phyloP scores from a whole-genome alignment of 2,113 vertebrate genomes.

The Seriola rivoliana region DNA sequence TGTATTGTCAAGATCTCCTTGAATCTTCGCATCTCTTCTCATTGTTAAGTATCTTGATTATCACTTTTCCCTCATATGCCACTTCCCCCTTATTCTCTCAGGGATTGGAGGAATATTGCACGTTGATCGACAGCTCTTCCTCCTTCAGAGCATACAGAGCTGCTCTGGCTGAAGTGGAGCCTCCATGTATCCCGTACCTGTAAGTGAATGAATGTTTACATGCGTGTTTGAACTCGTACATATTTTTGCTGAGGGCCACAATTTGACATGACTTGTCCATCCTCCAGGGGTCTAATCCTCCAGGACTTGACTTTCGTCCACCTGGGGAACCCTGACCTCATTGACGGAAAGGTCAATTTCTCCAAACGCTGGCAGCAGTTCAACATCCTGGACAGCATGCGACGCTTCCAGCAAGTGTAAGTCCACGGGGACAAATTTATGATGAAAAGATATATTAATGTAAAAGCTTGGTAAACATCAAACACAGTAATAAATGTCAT shows the following conservation, averaged over 20 bases:
- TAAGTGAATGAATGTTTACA: slow-evolving; percentile 81
- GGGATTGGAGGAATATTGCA: slow-evolving; percentile 98
- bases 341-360: slow-evolving; percentile 97
- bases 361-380: slow-evolving; percentile 99
- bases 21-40: background rate
- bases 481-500: slow-evolving; percentile 27
- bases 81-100: slow-evolving; percentile 25
- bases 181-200: slow-evolving; percentile 97
- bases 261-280: background rate
- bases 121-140: slow-evolving; percentile 97
- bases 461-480: slow-evolving; percentile 25
- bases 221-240: background rate
- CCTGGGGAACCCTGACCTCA: slow-evolving; percentile 96
- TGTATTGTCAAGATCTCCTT: background rate
- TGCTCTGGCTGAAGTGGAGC: slow-evolving; percentile 95
- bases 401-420: slow-evolving; percentile 98
- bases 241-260: background rate
- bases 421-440: slow-evolving; percentile 59
- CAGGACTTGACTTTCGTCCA: slow-evolving; percentile 99
- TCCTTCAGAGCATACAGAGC: slow-evolving; percentile 98
- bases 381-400: slow-evolving; percentile 99
- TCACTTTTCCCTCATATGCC: background rate
- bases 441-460: slow-evolving; percentile 3
- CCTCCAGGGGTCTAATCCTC: slow-evolving; percentile 93
- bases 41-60: background rate